phyloP scores from a whole-genome alignment of 2,113 vertebrate species.

The Paedocypris sp. region DNA sequence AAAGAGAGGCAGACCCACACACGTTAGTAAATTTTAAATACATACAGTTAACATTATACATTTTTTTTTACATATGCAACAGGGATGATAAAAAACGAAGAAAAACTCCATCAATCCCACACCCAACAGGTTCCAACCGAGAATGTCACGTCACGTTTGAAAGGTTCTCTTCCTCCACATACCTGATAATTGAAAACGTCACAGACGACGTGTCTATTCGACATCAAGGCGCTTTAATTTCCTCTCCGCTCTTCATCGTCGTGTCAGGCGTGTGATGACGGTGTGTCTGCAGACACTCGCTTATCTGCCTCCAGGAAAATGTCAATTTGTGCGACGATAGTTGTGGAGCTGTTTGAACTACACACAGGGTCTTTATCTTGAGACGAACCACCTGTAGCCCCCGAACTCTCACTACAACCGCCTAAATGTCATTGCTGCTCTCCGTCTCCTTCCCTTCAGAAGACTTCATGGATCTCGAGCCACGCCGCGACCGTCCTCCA shows the following conservation, averaged over 20 bases:
- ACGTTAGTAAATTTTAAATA: too few species aligned
- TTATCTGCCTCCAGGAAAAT: conserved; percentile 21
- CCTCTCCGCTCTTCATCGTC: conserved; percentile 10
- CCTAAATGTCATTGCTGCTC: neutral
- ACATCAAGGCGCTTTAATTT: conserved; percentile 24
- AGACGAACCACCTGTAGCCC: conserved; percentile 31
- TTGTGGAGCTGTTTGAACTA: conserved; percentile 20
- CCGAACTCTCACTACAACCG: neutral
- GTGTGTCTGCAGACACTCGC: neutral
- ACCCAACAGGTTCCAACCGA: too few species aligned
- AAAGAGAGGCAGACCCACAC: neutral
- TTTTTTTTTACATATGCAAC: too few species aligned
- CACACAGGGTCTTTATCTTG: conserved; percentile 20
- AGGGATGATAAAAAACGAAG: too few species aligned
- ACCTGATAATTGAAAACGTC: too few species aligned
- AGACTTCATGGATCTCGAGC: too few species aligned
- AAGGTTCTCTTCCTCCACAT: too few species aligned
- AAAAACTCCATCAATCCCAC: too few species aligned
- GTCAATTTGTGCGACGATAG: neutral
- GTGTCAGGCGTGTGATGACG: neutral
- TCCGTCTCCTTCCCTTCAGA: too few species aligned
- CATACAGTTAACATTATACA: too few species aligned
- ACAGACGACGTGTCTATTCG: conserved; percentile 10
- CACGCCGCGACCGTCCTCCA: too few species aligned
- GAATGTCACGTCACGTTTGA: too few species aligned